phyloP scores from a whole-genome alignment of 2,797 vertebrate species.

The Gymnopithys bicolor region DNA sequence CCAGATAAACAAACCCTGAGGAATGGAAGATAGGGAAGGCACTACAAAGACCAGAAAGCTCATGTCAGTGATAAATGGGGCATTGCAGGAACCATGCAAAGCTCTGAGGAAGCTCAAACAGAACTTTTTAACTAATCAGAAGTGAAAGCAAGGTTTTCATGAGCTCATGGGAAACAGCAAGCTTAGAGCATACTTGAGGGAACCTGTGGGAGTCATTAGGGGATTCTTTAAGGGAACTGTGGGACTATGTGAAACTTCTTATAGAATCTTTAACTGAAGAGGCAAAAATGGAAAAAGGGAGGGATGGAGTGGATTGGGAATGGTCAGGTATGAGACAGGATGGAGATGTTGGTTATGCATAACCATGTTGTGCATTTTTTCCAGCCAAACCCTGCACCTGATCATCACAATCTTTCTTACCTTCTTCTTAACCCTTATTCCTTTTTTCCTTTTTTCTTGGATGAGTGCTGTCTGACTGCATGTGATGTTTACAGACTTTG shows the following conservation, averaged over 20 bases:
- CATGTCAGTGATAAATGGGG: not conserved
- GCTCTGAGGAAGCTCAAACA: not conserved
- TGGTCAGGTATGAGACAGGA: not conserved
- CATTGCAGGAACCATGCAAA: not conserved
- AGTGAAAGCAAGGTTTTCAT: not conserved
- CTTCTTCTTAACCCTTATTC: not conserved
- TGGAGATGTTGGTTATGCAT: not conserved
- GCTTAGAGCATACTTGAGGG: not conserved
- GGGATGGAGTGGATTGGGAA: too few species aligned
- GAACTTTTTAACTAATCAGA: not conserved
- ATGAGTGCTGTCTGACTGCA: fast-evolving
- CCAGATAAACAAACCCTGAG: not conserved
- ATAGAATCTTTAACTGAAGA: not conserved
- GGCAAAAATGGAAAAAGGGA: not conserved
- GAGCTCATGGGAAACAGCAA: not conserved
- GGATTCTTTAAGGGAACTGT: not conserved
- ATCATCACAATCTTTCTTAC: not conserved
- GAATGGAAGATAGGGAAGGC: not conserved
- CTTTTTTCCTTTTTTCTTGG: not conserved
- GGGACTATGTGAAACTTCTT: not conserved
- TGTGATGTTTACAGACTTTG: not conserved
- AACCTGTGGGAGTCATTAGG: not conserved
- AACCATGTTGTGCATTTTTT: not conserved
- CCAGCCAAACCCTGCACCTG: not conserved
- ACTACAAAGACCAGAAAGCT: not conserved